Percentiles rank a stretch among this genome's conserved stretches.
phyloP scores from a whole-genome alignment of 2,113 vertebrate species.

The Oreocharis arfaki region DNA sequence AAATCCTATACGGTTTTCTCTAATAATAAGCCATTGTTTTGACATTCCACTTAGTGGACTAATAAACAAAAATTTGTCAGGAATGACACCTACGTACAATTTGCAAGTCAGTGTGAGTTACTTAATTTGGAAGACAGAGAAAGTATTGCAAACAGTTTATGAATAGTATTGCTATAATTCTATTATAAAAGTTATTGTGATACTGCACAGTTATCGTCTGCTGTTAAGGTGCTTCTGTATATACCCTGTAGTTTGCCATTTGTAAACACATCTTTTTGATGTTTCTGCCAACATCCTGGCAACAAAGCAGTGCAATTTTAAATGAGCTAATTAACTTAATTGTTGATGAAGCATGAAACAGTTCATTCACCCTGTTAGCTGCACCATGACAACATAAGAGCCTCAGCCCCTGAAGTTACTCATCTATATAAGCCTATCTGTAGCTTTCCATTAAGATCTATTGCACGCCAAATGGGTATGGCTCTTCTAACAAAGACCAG shows the following conservation, averaged over 20 bases:
- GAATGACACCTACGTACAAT: neutral
- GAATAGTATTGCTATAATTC: conserved; percentile 41
- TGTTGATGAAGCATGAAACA: conserved; percentile 99
- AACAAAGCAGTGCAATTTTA: conserved; percentile 99
- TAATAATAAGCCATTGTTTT: neutral
- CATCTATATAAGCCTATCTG: conserved; percentile 85
- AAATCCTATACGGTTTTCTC: neutral
- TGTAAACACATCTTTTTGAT: conserved; percentile 98
- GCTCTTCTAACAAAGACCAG: conserved; percentile 48
- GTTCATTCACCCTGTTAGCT: conserved; percentile 95
- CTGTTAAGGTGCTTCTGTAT: conserved; percentile 81
- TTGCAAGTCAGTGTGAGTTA: neutral
- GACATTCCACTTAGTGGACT: neutral
- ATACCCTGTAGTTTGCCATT: conserved; percentile 84
- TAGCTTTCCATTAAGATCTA: conserved; percentile 79
- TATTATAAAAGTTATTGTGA: conserved; percentile 49
- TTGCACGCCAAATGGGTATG: neutral
- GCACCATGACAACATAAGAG: conserved; percentile 98
- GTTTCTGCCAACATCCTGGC: conserved; percentile 94
- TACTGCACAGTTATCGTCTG: conserved; percentile 55
- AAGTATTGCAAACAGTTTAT: conserved; percentile 19
- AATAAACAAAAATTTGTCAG: conserved; percentile 3
- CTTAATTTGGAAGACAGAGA: conserved; percentile 21
- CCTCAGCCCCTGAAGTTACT: conserved; percentile 87
- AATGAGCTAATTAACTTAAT: conserved; percentile 99